Evolutionary conservation across 2,113 vertebrate genomes (phyloP), one percentile per base, ranked within the genome.

Genomic region (Meleagris gallopavo): DNA sequence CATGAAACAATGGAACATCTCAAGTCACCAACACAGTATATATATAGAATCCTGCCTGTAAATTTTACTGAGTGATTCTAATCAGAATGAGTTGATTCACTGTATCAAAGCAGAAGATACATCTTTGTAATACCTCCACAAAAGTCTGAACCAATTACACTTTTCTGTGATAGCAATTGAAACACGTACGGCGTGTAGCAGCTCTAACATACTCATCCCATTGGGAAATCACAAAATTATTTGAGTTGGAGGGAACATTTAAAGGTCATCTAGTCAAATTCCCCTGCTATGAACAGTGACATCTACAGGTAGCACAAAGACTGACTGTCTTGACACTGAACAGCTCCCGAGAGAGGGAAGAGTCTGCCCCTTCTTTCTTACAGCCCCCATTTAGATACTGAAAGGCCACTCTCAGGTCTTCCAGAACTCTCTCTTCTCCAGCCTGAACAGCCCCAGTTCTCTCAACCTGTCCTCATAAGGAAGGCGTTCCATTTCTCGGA

Each of bases 11-110:
- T 13, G 14, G 40, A 69, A 34, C 20, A 22, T 11, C 36, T 41
- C 29, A 17, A 1, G 1, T 30, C 43, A 13, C 36, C 34, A 89
- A 72, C 0, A 1, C 7, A 38, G 40, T 6, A 38, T 6, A 13
- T 6, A 38, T 6, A 13, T 3, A 40, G 34, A 66, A 76, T 22
- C 30, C 30, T 2, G 1, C 4, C 36, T 25, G 21, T 32, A 58
- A 41, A 46, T 30, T 83, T 50, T 21, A 3, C 11, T 61, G 25
- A 27, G 18, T 27, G 41, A 69, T 76, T 18, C n/a, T 15, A n/a
- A 22, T 36, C 61, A 41, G 9, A 32, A 22, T 32, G 32, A 10
- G 32, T 27, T 32, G 27, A 22, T 43, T 48, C n/a, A 30, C 13
- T 60, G 17, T 22, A 61, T 61, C 45, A 6, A 71, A 72, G 57